phyloP scores from a whole-genome alignment of 2,797 vertebrate genomes.

The Spinus pinus region DNA sequence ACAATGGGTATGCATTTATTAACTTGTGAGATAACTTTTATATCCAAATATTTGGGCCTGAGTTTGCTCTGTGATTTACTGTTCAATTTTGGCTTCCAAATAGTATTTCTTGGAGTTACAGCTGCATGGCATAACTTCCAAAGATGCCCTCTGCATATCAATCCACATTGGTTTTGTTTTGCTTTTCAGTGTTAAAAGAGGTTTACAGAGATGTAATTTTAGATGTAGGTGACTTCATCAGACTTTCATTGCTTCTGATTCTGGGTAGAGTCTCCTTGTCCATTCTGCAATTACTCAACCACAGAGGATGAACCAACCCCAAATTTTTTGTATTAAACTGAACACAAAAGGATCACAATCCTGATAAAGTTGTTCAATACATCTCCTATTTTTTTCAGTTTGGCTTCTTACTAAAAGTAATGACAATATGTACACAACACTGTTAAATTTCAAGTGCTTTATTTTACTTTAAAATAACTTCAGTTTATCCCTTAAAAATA shows the following conservation, averaged over 20 bases:
- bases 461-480: neutral
- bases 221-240: neutral
- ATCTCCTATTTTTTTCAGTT: neutral
- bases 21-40: neutral
- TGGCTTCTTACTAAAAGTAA: neutral
- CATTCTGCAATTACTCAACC: neutral
- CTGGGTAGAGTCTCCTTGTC: neutral
- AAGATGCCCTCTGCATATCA: neutral
- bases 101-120: neutral
- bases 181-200: neutral
- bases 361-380: neutral
- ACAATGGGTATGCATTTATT: neutral
- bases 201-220: neutral
- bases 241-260: neutral
- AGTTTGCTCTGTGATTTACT: neutral
- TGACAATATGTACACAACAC: neutral
- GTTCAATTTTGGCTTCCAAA: neutral
- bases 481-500: neutral
- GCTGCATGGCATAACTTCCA: neutral
- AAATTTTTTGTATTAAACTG: neutral
- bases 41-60: neutral
- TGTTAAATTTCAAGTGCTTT: neutral
- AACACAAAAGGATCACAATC: neutral
- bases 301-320: neutral
- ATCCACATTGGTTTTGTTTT: neutral